Evolutionary conservation across 2,888 invertebrate species (phyloP).

Genomic region (Steinernema scapterisci): DNA sequence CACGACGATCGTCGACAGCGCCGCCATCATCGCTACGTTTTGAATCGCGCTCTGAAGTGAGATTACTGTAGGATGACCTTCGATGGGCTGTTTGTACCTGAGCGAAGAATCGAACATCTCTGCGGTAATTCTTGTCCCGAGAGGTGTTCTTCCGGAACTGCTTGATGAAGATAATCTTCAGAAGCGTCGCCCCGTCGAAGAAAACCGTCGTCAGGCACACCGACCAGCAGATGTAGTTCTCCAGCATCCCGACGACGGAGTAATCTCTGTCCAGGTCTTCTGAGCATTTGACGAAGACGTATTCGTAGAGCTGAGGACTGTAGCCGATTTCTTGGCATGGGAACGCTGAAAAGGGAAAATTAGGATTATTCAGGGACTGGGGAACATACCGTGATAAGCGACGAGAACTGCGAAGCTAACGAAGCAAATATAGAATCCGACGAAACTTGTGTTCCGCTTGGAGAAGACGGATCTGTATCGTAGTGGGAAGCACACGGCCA

Average conservation of each 20-base stretch:
- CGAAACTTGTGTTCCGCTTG: background rate
- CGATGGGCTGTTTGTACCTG: background rate
- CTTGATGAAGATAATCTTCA: background rate
- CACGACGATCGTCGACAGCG: background rate
- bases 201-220: background rate
- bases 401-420: background rate
- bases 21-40: background rate
- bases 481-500: background rate
- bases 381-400: slow-evolving; percentile 4
- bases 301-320: slow-evolving; percentile 4
- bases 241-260: background rate
- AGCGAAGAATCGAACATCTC: slow-evolving; percentile 8
- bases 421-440: background rate
- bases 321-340: background rate
- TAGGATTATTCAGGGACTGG: background rate
- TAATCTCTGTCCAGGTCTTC: background rate
- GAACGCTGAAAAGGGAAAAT: background rate
- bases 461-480: background rate
- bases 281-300: background rate
- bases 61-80: background rate
- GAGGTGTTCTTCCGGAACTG: too few relatives aligned
- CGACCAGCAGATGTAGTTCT: background rate
- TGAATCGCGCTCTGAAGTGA: background rate
- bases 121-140: background rate
- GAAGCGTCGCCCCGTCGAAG: background rate